phyloP scores from a whole-genome alignment of 92 coral and sea anemone genomes.

The Ricordea florida region DNA sequence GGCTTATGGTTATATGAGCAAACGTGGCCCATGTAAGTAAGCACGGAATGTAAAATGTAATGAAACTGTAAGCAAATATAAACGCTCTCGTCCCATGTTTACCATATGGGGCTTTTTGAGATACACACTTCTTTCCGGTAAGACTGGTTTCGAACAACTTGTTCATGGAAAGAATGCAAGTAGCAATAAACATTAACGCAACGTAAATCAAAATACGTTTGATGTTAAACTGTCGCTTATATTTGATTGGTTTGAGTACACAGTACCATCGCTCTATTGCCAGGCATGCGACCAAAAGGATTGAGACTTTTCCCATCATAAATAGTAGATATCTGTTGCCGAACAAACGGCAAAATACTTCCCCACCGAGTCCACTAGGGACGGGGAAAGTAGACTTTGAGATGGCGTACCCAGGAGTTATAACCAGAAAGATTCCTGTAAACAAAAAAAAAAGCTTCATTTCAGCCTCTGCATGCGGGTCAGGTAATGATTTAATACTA shows the following conservation, averaged over 20 bases:
- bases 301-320: constrained; percentile 59
- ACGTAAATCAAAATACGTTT: constrained; percentile 24
- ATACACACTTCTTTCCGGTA: neutral
- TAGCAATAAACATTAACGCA: neutral
- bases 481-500: neutral
- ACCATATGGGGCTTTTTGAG: constrained; percentile 30
- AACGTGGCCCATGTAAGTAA: constrained; percentile 27
- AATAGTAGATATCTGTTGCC: constrained; percentile 51
- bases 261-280: constrained; percentile 69
- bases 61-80: constrained; percentile 3
- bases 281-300: constrained; percentile 52
- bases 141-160: constrained; percentile 19
- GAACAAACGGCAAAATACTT: constrained; percentile 54
- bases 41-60: constrained; percentile 27
- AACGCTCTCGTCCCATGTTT: constrained; percentile 21
- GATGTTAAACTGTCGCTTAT: constrained; percentile 34
- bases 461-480: neutral
- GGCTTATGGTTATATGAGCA: neutral
- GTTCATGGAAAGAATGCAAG: constrained; percentile 37
- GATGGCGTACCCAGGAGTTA: constrained; percentile 33
- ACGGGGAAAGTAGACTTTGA: constrained; percentile 20
- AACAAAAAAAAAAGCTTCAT: neutral
- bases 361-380: constrained; percentile 33
- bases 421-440: constrained; percentile 28
- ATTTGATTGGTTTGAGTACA: constrained; percentile 43